A percentile compares a stretch with the other conserved stretches of the same genome.
Evolutionary conservation across 2,888 invertebrate genomes (phyloP).

Genomic region (Diabrotica balteata): DNA sequence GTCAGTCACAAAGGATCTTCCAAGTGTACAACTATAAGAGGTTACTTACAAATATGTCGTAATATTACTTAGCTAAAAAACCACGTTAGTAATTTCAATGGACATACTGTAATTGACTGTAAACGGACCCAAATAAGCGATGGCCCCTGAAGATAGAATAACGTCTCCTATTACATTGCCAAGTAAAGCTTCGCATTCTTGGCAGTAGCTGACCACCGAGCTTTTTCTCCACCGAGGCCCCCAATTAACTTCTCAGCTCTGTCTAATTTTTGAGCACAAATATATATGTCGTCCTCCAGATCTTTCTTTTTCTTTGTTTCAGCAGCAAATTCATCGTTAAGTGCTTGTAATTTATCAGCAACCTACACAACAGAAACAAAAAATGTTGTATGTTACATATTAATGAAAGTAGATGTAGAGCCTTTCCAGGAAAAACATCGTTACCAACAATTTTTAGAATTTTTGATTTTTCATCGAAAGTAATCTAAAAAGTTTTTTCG

Average conservation of each 20-base stretch:
- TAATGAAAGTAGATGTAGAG: too few species aligned
- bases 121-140: conserved; percentile 92
- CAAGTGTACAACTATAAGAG: too few species aligned
- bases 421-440: too few species aligned
- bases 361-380: conserved; percentile 59
- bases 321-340: conserved; percentile 95
- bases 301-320: conserved; percentile 97
- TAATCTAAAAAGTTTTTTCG: too few species aligned
- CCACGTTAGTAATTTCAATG: too few species aligned
- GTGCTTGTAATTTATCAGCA: conserved; percentile 84
- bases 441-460: too few species aligned
- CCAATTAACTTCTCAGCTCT: conserved; percentile 91
- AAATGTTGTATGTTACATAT: too few species aligned
- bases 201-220: conserved; percentile 87
- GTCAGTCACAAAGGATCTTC: too few species aligned
- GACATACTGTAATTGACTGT: conserved; percentile 69
- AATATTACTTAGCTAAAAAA: too few species aligned
- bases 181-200: conserved; percentile 73
- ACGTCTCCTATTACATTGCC: conserved; percentile 91
- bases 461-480: too few species aligned
- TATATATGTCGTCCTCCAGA: conserved; percentile 91
- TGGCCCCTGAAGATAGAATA: conserved; percentile 84
- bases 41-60: not conserved
- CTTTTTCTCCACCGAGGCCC: conserved; percentile 90
- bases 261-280: conserved; percentile 88